Evolutionary conservation across 2,113 vertebrate genomes (phyloP), one percentile per base, ranked within the genome.

Genomic region (Ranitomeya variabilis): DNA sequence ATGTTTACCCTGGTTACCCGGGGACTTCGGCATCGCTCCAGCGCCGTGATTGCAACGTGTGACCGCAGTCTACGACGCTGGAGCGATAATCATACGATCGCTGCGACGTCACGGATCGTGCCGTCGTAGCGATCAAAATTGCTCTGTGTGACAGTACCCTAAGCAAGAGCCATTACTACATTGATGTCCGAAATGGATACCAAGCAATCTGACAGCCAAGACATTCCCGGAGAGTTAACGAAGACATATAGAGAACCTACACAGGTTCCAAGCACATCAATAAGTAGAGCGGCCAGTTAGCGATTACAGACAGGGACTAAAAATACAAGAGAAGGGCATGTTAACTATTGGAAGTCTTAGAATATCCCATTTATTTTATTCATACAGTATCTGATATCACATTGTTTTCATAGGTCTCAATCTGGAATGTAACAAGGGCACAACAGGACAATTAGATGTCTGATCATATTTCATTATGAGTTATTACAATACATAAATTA

Each of bases 141-240:
- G n/a, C n/a, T n/a, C n/a, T n/a, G n/a, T n/a, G n/a, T n/a, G n/a
- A n/a, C n/a, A n/a, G n/a, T n/a, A n/a, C n/a, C n/a, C n/a, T n/a
- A n/a, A 12, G n/a, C 19, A 2, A 83, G 45, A 83, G 62, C 45
- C 19, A 83, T 83, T 83, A 83, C 64, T 14, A 31, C 37, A 71
- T 18, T 23, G n/a, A 83, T 83, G 21, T 66, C 69, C 69, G 80
- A 81, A 62, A 81, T 81, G 26, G 57, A 81, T 64, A 81, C 57
- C 57, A 81, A 37, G 57, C 45, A 55, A 84, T 19, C 14, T 12
- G 16, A 16, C 82, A 83, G 80, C 31, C 59, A 64, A 51, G 66
- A 71, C 82, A 55, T 71, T 71, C 64, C 60, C 8, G 2, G 12
- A 71, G 66, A 71, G 82, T 55, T 52, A 84, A 83, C 13, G 0